Percentiles rank a stretch among this genome's conserved stretches.
Conservation (phyloP, 2,888 invertebrate species). For the Lissocephala sabroskyi region DNA sequence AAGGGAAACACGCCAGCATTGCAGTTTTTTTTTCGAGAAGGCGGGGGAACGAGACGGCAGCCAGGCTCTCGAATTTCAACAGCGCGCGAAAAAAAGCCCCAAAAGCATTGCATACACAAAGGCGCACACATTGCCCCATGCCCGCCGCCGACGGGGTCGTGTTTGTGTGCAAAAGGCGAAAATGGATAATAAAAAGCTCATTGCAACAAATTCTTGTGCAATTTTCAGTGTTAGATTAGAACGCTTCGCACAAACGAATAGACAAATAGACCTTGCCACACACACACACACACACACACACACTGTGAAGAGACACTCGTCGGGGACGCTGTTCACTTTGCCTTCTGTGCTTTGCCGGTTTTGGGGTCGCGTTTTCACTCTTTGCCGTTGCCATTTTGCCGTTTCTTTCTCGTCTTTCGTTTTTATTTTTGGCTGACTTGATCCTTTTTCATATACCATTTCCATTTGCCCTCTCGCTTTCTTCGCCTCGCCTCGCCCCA, state of each 20-base stretch:
- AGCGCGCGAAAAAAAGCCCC: slow-evolving; percentile 52
- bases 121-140: slow-evolving; percentile 1
- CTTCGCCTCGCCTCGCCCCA: too few species aligned
- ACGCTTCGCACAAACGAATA: slow-evolving; percentile 23
- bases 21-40: slow-evolving; percentile 37
- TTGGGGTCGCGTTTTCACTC: not conserved
- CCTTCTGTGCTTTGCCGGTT: too few species aligned
- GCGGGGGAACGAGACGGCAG: not conserved
- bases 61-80: slow-evolving; percentile 16
- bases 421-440: too few species aligned
- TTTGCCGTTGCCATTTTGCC: too few species aligned
- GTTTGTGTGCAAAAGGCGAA: slow-evolving; percentile 27
- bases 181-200: slow-evolving; percentile 64
- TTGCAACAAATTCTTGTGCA: slow-evolving; percentile 63
- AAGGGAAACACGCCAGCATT: slow-evolving; percentile 46
- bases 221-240: slow-evolving; percentile 63
- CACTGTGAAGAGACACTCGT: not conserved
- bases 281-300: not conserved
- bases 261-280: not conserved
- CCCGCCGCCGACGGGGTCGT: not conserved
- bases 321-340: not conserved
- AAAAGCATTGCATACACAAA: slow-evolving; percentile 35
- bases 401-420: too few species aligned
- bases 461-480: too few species aligned
- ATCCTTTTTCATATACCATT: not conserved